Percentiles rank a stretch among this genome's conserved stretches.
Evolutionary conservation across 1,140 invertebrate genomes (phyloP).

Genomic region (Neodiprion fabricii): DNA sequence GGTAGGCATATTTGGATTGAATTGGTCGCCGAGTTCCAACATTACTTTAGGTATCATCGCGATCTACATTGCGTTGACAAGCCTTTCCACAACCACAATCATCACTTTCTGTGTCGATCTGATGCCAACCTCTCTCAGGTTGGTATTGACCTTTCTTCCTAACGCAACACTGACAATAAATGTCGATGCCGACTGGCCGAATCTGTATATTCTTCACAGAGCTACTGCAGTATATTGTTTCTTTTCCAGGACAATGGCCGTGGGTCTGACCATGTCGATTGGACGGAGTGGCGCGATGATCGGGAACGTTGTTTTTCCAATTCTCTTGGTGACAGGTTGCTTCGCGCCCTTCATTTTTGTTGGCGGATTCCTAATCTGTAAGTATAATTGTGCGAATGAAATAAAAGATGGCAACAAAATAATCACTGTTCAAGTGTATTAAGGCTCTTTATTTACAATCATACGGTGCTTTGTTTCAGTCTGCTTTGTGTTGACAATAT

Average conservation of each 20-base stretch:
- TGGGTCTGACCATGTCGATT: conserved; percentile 31
- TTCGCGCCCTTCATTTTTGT: conserved; percentile 21
- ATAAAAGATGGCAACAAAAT: neutral
- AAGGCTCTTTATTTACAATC: conserved; percentile 1
- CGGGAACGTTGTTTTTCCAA: conserved; percentile 36
- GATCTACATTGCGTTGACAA: conserved; percentile 17
- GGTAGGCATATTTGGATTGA: conserved; percentile 6
- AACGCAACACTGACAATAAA: neutral
- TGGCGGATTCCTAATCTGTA: neutral
- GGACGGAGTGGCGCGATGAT: conserved; percentile 35
- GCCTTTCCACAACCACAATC: conserved; percentile 17
- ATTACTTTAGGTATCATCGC: conserved; percentile 16
- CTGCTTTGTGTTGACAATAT: conserved; percentile 38
- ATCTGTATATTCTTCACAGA: conserved; percentile 1
- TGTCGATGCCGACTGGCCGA: neutral
- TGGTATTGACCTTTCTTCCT: conserved; percentile 16
- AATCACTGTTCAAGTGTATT: neutral
- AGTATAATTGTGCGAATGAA: neutral
- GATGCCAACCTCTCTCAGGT: conserved; percentile 19
- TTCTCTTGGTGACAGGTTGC: conserved; percentile 28
- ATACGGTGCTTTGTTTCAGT: conserved; percentile 34
- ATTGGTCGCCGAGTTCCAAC: conserved; percentile 21
- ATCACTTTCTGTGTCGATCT: conserved; percentile 29
- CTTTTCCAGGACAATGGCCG: conserved; percentile 40
- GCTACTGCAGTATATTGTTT: conserved; percentile 17